A percentile compares a stretch with the other conserved stretches of the same genome.
These are phyloP conservation scores for Malacosoma neustria DNA, from an alignment of 2,888 invertebrate species.

Conservation along the genomic window DNA sequence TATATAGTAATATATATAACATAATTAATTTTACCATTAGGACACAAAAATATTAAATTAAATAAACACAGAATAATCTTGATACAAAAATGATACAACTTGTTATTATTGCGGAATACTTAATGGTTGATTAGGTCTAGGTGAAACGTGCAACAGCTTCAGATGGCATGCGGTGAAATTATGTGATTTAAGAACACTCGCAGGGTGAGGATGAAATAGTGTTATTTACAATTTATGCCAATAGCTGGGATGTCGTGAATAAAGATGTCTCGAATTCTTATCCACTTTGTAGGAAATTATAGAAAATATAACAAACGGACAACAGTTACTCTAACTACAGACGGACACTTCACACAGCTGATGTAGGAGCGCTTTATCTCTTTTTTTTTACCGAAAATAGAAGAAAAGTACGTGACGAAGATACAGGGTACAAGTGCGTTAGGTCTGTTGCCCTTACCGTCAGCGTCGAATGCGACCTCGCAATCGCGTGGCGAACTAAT, in stretches of 20 bases:
- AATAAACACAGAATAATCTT: too few relatives aligned
- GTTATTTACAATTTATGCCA: constrained; percentile 21
- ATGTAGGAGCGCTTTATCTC: not conserved
- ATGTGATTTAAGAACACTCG: constrained; percentile 46
- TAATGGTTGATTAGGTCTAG: too few relatives aligned
- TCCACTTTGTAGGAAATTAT: constrained; percentile 33
- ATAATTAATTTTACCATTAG: too few relatives aligned
- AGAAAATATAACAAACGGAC: constrained; percentile 13
- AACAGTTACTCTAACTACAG: constrained; percentile 25
- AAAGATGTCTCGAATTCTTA: constrained; percentile 43
- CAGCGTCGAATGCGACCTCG: constrained; percentile 83
- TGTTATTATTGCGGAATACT: too few relatives aligned
- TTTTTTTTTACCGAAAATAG: constrained; percentile 4
- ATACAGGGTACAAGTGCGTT: constrained; percentile 34
- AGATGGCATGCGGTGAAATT: constrained; percentile 15
- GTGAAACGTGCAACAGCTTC: too few relatives aligned
- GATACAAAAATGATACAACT: too few relatives aligned
- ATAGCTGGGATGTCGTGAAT: constrained; percentile 34
- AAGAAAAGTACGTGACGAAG: constrained; percentile 52
- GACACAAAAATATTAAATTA: too few relatives aligned
- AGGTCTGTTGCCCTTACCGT: constrained; percentile 77
- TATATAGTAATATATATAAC: too few relatives aligned
- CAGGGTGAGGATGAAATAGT: constrained; percentile 18
- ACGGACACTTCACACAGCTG: constrained; percentile 20
- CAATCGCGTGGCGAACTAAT: constrained; percentile 80